phyloP scores from a whole-genome alignment of 2,888 invertebrate species.

The Drosophila testacea region DNA sequence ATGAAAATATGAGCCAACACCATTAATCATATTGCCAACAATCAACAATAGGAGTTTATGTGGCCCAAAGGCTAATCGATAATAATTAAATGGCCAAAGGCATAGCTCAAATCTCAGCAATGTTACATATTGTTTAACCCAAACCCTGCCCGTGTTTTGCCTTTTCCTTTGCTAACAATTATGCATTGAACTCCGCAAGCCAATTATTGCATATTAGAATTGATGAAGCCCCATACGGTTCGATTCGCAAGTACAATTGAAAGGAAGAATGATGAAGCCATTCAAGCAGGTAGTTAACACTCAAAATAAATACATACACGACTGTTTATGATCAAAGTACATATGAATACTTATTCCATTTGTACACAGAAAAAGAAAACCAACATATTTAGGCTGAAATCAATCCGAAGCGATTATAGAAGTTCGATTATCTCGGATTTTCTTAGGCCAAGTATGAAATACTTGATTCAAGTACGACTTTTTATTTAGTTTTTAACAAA shows the following conservation, averaged over 20 bases:
- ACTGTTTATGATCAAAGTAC: neutral
- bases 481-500: no score
- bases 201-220: constrained; percentile 21
- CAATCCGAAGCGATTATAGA: no score
- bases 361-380: no score
- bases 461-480: no score
- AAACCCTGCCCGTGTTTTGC: neutral
- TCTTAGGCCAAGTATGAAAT: no score
- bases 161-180: constrained; percentile 13
- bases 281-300: constrained; percentile 2
- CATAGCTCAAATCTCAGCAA: constrained; percentile 10
- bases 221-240: constrained; percentile 11
- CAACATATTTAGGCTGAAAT: no score
- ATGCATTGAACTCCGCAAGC: constrained; percentile 7
- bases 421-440: no score
- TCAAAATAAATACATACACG: neutral
- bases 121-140: constrained; percentile 7
- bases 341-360: neutral
- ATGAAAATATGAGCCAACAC: constrained; percentile 7
- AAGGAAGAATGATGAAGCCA: constrained; percentile 2
- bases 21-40: constrained; percentile 21
- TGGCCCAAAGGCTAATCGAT: constrained; percentile 16
- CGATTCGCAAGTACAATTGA: neutral
- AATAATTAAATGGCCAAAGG: constrained; percentile 22
- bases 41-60: constrained; percentile 1